Percentiles rank a stretch among this genome's conserved stretches.
phyloP scores from a whole-genome alignment of 2,888 invertebrate genomes.

The Dione vanillae region DNA sequence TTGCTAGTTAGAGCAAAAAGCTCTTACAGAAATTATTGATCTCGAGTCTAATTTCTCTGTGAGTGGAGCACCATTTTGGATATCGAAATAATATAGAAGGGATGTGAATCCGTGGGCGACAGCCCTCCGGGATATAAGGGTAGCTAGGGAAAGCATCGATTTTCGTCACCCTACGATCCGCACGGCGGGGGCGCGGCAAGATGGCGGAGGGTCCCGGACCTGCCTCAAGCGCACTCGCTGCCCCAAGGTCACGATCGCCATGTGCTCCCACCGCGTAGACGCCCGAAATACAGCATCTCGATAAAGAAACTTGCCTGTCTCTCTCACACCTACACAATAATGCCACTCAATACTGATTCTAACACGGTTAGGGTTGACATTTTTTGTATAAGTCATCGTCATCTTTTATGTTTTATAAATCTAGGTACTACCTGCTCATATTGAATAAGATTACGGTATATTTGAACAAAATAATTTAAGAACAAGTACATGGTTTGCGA shows the following conservation, averaged over 20 bases:
- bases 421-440: not conserved
- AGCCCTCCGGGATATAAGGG: constrained; percentile 69
- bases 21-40: constrained; percentile 16
- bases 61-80: constrained; percentile 21
- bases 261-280: constrained; percentile 68
- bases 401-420: constrained; percentile 2
- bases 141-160: constrained; percentile 79
- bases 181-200: constrained; percentile 65
- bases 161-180: constrained; percentile 74
- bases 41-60: constrained; percentile 5
- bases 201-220: constrained; percentile 78
- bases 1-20: not conserved
- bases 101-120: constrained; percentile 65
- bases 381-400: constrained; percentile 6
- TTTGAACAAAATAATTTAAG: not conserved
- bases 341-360: constrained; percentile 64
- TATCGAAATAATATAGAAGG: constrained; percentile 50
- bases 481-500: not conserved
- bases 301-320: constrained; percentile 59
- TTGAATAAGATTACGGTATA: not conserved
- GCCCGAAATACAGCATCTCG: constrained; percentile 78
- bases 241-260: constrained; percentile 75
- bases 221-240: constrained; percentile 74
- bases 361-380: constrained; percentile 49
- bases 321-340: constrained; percentile 61